Evolutionary conservation across 2,888 invertebrate genomes (phyloP).

Genomic region (Eledona agricola): DNA sequence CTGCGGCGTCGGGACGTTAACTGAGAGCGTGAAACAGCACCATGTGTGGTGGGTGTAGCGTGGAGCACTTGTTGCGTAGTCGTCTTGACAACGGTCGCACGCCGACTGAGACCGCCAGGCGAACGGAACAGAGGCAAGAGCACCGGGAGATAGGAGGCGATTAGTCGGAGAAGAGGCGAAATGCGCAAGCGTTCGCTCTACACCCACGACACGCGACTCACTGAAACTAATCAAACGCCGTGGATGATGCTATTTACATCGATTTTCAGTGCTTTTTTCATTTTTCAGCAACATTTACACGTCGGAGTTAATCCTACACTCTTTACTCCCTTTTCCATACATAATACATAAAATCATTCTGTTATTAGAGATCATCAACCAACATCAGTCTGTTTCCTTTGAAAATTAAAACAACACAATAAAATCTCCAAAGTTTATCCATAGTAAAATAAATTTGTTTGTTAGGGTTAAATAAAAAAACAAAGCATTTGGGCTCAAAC

Average conservation of each 20-base stretch:
- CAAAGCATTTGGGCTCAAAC: too few species aligned
- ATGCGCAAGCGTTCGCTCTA: constrained; percentile 58
- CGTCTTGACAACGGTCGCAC: constrained; percentile 56
- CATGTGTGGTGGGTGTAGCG: constrained; percentile 56
- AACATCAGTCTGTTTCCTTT: too few species aligned
- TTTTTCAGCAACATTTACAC: background rate
- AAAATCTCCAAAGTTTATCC: too few species aligned
- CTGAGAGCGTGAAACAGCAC: constrained; percentile 43
- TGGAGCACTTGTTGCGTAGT: constrained; percentile 54
- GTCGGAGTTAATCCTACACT: too few species aligned
- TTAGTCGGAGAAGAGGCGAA: constrained; percentile 43
- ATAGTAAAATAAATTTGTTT: too few species aligned
- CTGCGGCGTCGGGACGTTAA: constrained; percentile 18
- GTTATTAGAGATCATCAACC: too few species aligned
- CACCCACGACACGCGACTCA: constrained; percentile 59
- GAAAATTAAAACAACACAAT: too few species aligned
- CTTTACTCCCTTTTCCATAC: too few species aligned
- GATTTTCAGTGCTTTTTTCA: constrained; percentile 28
- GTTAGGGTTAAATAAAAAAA: too few species aligned
- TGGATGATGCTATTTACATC: constrained; percentile 35
- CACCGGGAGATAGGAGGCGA: constrained; percentile 52
- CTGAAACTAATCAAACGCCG: constrained; percentile 43
- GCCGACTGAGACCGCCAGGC: constrained; percentile 52
- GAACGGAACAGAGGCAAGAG: constrained; percentile 44
- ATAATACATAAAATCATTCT: too few species aligned